Evolutionary conservation across 2,797 vertebrate species (phyloP).

Genomic region (Crocodylus rhombifer): DNA sequence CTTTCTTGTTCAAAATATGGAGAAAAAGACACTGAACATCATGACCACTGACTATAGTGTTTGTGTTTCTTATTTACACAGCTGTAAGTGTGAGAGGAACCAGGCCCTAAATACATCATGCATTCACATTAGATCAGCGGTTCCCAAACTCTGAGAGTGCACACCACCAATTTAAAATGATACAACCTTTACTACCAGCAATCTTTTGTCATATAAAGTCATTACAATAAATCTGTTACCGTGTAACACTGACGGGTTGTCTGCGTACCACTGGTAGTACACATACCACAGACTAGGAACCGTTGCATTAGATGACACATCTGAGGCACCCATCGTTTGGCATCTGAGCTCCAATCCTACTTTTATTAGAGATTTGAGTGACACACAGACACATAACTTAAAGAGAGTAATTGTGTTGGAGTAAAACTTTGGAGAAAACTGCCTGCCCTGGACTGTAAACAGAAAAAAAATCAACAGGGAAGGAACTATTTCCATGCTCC

Average conservation of each 20-base stretch:
- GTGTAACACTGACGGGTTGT: too few relatives aligned
- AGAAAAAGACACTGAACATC: neutral
- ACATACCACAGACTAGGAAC: too few relatives aligned
- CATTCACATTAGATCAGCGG: too few relatives aligned
- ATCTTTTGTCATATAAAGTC: too few relatives aligned
- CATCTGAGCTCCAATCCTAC: neutral
- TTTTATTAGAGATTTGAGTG: neutral
- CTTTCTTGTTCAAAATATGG: neutral
- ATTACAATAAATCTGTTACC: too few relatives aligned
- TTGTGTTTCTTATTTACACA: neutral
- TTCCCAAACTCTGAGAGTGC: too few relatives aligned
- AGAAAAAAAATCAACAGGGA: neutral
- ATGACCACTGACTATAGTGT: neutral
- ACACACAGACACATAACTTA: neutral
- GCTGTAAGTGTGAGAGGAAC: neutral
- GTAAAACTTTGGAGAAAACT: neutral
- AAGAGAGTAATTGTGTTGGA: neutral
- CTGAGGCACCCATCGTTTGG: neutral
- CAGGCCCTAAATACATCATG: neutral
- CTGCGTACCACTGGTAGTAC: too few relatives aligned
- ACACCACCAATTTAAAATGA: too few relatives aligned
- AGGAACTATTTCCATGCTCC: neutral
- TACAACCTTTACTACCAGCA: too few relatives aligned
- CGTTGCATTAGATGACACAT: neutral
- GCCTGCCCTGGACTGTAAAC: neutral